These are phyloP conservation scores for Polypterus senegalus DNA, from an alignment of 2,113 vertebrate genomes.

Conservation along the genomic window DNA sequence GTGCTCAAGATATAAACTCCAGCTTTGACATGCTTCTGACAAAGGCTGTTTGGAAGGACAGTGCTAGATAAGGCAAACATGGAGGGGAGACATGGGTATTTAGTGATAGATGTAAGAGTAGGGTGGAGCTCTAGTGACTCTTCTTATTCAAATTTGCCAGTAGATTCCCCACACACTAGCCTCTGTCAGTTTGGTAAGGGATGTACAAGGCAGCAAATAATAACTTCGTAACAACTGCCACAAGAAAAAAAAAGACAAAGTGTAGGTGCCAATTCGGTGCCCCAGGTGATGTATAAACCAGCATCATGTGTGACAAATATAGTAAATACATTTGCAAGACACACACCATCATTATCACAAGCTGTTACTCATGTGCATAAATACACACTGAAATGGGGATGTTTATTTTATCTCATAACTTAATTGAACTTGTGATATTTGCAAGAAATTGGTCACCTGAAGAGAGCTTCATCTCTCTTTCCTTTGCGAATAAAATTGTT, in stretches of 20 bases:
- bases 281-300: slow-evolving; percentile 9
- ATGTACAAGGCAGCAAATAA: background rate
- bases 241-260: background rate
- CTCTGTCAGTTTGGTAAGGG: slow-evolving; percentile 9
- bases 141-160: slow-evolving; percentile 8
- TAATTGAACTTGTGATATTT: background rate
- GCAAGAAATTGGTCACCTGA: too few species aligned
- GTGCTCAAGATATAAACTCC: too few species aligned
- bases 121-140: slow-evolving; percentile 1
- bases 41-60: too few species aligned
- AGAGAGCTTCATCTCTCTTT: too few species aligned
- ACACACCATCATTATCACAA: slow-evolving; percentile 1
- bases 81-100: too few species aligned
- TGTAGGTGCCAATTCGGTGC: slow-evolving; percentile 4
- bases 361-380: slow-evolving; percentile 2
- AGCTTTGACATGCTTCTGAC: too few species aligned
- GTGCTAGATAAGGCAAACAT: too few species aligned
- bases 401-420: background rate
- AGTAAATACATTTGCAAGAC: slow-evolving; percentile 9
- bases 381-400: background rate
- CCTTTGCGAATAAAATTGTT: background rate
- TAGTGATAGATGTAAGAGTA: too few species aligned
- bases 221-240: background rate
- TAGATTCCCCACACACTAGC: slow-evolving; percentile 8
- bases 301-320: slow-evolving; percentile 6